Conservation (phyloP, 1,140 invertebrate species). For the Trichonephila clavipes region DNA sequence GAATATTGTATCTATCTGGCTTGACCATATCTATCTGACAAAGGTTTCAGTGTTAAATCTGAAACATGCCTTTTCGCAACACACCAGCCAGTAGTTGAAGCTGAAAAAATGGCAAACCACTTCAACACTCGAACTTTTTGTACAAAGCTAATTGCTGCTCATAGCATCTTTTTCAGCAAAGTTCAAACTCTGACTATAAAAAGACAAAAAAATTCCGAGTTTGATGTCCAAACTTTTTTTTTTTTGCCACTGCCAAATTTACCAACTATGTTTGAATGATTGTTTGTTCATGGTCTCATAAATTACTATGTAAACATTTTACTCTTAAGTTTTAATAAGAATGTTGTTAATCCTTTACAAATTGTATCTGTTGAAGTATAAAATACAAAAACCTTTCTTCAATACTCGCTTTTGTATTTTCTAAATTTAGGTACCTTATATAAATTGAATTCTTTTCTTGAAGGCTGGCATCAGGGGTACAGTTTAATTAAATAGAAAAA, state of each 20-base stretch:
- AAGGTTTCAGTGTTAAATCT: not conserved
- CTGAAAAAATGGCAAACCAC: not conserved
- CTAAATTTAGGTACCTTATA: not conserved
- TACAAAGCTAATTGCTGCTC: not conserved
- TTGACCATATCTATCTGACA: not conserved
- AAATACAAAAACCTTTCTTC: too few species aligned
- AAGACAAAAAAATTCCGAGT: too few species aligned
- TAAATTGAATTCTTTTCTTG: not conserved
- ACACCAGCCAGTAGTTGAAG: not conserved
- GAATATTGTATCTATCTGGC: not conserved
- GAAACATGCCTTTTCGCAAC: not conserved
- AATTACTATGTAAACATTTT: not conserved
- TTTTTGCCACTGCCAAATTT: not conserved
- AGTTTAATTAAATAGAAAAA: not conserved
- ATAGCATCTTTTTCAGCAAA: not conserved
- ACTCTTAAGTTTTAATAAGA: not conserved
- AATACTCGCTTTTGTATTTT: too few species aligned
- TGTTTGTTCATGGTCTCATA: not conserved
- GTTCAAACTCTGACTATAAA: not conserved
- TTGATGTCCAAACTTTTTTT: too few species aligned
- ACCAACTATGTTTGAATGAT: not conserved
- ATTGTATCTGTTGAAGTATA: too few species aligned
- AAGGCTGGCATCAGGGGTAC: not conserved
- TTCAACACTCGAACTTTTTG: not conserved
- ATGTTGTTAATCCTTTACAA: too few species aligned